Base-by-base conservation (phyloP, 1,140 invertebrate genomes). In the Lordiphosa collinella region DNA sequence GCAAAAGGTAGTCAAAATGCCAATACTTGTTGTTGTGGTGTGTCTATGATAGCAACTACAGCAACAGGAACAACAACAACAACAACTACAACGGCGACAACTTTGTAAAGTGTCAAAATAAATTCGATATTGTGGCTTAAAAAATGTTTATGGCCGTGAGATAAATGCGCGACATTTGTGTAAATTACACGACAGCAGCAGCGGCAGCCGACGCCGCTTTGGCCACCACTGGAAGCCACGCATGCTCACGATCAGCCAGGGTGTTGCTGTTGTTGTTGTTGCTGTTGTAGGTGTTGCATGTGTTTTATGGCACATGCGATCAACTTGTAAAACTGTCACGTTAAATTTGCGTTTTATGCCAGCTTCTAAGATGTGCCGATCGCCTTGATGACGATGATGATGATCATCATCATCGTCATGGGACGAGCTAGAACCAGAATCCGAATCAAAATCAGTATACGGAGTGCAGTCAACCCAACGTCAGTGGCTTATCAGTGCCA, bases 81-180 rank as follows among this genome's bases (percentile, higher is more conserved):
- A 37, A 48, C 76, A 38, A 16, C 58, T 52, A 67, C 71, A 84
- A 62, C 66, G 72, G 61, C 76, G 63, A 82, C 79, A 82, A 82
- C 78, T 84, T 84, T 84, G 78, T 84, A 59, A 84, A 85, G 78
- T 84, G 78, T 84, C 78, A 84, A 84, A 84, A 84, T 84, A 84
- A 84, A 84, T 84, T 84, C 78, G 78, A 84, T 84, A 84, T 84
- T 84, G 79, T 84, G 73, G 78, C 78, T 84, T 82, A 84, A 84
- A 80, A 84, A 84, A 84, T 84, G 78, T 84, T 84, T 84, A 84
- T 84, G 78, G 78, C 68, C 74, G 36, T 32, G 60, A 78, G 78
- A 84, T 84, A 84, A 84, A 78, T 84, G 66, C 57, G 78, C 79
- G 78, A 84, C 78, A 84, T 80, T 84, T 84, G 78, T 71, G 78